Evolutionary conservation across 2,888 invertebrate genomes (phyloP).

Genomic region (Crioceris asparagi): DNA sequence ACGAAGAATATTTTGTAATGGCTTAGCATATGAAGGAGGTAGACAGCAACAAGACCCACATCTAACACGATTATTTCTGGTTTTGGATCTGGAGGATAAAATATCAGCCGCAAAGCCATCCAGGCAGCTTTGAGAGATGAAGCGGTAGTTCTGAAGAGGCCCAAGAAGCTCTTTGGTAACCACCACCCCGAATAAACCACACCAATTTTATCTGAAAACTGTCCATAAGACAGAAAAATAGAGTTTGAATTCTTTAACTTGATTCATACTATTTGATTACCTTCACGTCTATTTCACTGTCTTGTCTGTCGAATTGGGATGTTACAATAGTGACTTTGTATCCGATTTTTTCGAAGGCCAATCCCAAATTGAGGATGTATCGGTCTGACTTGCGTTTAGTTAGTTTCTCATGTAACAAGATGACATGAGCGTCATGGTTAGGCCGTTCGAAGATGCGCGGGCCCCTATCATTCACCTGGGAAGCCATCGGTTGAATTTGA

Average conservation of each 20-base stretch:
- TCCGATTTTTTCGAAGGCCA: conserved; percentile 26
- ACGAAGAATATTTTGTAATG: conserved; percentile 28
- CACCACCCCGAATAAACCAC: conserved; percentile 28
- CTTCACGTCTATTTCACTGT: conserved; percentile 26
- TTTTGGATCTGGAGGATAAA: conserved; percentile 26
- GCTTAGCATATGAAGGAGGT: conserved; percentile 26
- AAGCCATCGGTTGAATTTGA: too few relatives aligned
- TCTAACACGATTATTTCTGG: conserved; percentile 30
- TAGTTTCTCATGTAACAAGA: conserved; percentile 31
- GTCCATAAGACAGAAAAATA: not conserved
- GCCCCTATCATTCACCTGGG: too few relatives aligned
- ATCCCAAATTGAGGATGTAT: conserved; percentile 29
- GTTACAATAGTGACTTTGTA: conserved; percentile 30
- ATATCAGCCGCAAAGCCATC: conserved; percentile 27
- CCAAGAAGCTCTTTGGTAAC: conserved; percentile 28
- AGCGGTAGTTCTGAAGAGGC: conserved; percentile 19
- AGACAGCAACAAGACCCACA: conserved; percentile 25
- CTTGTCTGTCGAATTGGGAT: conserved; percentile 23
- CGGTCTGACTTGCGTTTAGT: conserved; percentile 27
- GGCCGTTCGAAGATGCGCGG: conserved; percentile 1
- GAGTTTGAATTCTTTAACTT: conserved; percentile 3
- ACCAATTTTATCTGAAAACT: conserved; percentile 23
- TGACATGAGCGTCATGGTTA: conserved; percentile 19
- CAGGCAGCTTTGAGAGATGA: conserved; percentile 23
- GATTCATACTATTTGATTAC: conserved; percentile 17